Conservation (phyloP, 2,888 invertebrate genomes). For the Volucella inanis region DNA sequence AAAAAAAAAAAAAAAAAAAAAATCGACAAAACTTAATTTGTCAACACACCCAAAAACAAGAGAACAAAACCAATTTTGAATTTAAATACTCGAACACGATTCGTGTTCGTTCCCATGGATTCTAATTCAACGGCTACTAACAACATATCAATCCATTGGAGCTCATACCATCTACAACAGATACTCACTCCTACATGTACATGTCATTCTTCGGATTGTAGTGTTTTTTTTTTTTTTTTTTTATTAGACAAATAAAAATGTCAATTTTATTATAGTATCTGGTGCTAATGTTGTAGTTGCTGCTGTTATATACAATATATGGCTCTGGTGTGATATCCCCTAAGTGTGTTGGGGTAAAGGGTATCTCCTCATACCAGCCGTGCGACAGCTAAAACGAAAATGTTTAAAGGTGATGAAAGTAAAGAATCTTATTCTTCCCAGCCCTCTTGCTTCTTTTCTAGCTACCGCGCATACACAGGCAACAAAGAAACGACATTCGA, state of each 20-base stretch:
- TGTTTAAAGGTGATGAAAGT: conserved; percentile 63
- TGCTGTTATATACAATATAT: conserved; percentile 26
- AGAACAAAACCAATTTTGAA: conserved; percentile 34
- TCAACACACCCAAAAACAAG: conserved; percentile 64
- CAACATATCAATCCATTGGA: conserved; percentile 61
- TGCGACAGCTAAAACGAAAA: conserved; percentile 27
- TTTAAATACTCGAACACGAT: conserved; percentile 20
- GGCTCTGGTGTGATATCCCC: conserved; percentile 4
- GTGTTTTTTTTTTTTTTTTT: conserved; percentile 75
- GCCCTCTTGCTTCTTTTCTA: not conserved
- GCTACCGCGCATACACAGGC: not conserved
- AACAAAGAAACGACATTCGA: conserved; percentile 49
- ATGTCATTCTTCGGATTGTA: conserved; percentile 53
- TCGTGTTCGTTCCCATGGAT: conserved; percentile 62
- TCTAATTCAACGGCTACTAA: conserved; percentile 47
- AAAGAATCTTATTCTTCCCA: conserved; percentile 42
- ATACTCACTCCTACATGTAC: conserved; percentile 14
- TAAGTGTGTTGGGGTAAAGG: not conserved
- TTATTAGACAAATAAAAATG: conserved; percentile 70
- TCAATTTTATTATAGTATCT: conserved; percentile 70
- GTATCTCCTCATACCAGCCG: too few relatives aligned
- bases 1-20: conserved; percentile 62
- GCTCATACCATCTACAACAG: conserved; percentile 40
- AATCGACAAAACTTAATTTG: conserved; percentile 77
- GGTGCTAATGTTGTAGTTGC: conserved; percentile 64